These are phyloP conservation scores for Chloroceryle aenea DNA, from an alignment of 2,113 vertebrate species.

Conservation along the genomic window DNA sequence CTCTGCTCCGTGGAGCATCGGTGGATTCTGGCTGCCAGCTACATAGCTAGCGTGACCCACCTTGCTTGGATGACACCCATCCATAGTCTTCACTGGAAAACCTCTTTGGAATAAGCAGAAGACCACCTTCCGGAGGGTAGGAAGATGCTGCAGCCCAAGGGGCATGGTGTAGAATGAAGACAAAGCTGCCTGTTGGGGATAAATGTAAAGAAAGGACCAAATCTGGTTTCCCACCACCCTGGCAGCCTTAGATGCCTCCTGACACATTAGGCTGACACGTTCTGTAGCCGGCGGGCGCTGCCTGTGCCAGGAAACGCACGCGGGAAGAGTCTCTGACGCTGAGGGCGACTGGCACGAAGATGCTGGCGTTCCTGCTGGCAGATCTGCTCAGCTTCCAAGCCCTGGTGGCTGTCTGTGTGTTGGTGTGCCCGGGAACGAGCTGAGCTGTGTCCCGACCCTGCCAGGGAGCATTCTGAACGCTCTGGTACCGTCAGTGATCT, in stretches of 20 bases:
- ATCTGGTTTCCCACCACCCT: neutral
- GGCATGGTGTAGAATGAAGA: neutral
- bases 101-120: neutral
- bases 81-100: neutral
- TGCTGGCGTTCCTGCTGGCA: too few species aligned
- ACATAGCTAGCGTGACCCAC: rapidly evolving
- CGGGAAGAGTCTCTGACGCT: neutral
- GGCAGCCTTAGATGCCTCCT: neutral
- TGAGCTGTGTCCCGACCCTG: neutral
- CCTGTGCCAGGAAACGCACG: neutral
- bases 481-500: neutral
- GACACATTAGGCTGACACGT: neutral
- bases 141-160: neutral
- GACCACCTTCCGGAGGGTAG: neutral
- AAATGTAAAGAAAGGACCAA: neutral
- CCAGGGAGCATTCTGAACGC: neutral
- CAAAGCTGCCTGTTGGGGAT: neutral
- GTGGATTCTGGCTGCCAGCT: neutral
- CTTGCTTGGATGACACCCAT: neutral
- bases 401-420: neutral
- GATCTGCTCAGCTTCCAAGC: neutral
- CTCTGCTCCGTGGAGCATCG: neutral
- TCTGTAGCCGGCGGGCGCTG: neutral
- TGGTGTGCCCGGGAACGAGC: neutral
- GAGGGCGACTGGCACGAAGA: neutral